Base-by-base conservation (phyloP, 2,797 vertebrate species). In the Pogoniulus pusillus region DNA sequence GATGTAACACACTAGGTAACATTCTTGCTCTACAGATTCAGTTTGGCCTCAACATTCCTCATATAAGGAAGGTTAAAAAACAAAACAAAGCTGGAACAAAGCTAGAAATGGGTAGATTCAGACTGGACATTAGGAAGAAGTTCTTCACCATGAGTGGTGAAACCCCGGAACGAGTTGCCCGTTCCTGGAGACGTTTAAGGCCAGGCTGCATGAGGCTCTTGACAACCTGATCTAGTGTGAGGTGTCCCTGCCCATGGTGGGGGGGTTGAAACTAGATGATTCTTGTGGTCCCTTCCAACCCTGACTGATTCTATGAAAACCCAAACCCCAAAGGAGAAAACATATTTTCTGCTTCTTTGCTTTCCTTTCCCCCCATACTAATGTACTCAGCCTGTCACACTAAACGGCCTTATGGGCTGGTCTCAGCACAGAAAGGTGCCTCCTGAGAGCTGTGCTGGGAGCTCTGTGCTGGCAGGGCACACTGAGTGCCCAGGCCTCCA, bases 361-460 rank as follows among this genome's bases (percentile, higher is more conserved):
- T 70, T 39, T 71, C 30, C 22, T 72, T 73, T 43, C 14, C 29
- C 59, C 8, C 13, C 19, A 10, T 34, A 66, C 5, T 51, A 65
- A 23, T 8, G 57, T 3, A 72, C 16, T 64, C 47, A 85, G 75
- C 35, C 83, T 43, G 51, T 45, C 62, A 77, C 5, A 12, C 41
- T 60, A 5, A 32, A 19, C 1, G 18, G 53, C 57, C 77, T 74
- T 59, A 23, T 0, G 0, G 43, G 69, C 75, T 71, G 59, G 51
- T 69, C 51, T 62, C 62, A 69, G 79, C 65, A 57, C 37, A 75
- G 70, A 74, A 66, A 54, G 39, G 45, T 79, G 53, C 64, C 65
- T 59, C 0, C 0, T 6, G 39, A 91, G 63, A 82, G 43, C 59
- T 49, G 66, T 81, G 77, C 74, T 32, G 41, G 41, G 19, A 43